Evolutionary conservation across 30 jellyfish, hydroid and myxozoan species (phyloP).

Genomic region (Phacellophora camtschatica): DNA sequence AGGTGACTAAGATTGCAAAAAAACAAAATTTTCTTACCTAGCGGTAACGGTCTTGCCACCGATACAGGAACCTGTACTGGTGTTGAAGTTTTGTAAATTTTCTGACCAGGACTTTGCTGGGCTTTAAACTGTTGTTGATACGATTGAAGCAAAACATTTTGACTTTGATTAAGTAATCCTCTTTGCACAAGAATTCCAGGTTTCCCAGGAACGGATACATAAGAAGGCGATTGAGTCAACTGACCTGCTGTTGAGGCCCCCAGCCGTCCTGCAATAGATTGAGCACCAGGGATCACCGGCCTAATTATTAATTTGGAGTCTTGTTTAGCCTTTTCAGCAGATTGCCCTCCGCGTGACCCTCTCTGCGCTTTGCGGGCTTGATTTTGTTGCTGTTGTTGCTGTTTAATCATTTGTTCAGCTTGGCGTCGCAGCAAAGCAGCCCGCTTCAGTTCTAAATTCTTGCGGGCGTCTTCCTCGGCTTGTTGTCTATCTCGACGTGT

Average conservation of each 20-base stretch:
- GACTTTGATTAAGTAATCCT: not conserved
- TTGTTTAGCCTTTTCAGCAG: not conserved
- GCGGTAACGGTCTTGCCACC: conserved; percentile 71
- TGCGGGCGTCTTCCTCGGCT: conserved; percentile 80
- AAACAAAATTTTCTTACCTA: conserved; percentile 43
- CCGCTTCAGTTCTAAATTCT: conserved; percentile 65
- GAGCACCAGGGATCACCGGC: conserved; percentile 51
- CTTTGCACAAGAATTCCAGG: conserved; percentile 54
- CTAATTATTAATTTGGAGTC: conserved; percentile 51
- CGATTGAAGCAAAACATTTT: conserved; percentile 7
- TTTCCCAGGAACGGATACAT: conserved; percentile 46
- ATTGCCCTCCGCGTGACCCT: not conserved
- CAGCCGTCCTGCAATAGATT: conserved; percentile 6
- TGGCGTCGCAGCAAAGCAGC: conserved; percentile 60
- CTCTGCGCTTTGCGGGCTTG: conserved; percentile 17
- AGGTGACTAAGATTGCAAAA: too few species aligned
- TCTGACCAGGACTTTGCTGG: conserved; percentile 13
- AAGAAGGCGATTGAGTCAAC: conserved; percentile 31
- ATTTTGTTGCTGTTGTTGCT: conserved; percentile 64
- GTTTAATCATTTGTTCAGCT: conserved; percentile 69
- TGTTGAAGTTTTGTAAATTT: conserved; percentile 18
- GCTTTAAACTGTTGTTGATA: conserved; percentile 1
- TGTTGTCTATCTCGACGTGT: conserved; percentile 64
- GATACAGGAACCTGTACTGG: conserved; percentile 77
- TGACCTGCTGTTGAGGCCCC: not conserved